Evolutionary conservation across 2,888 invertebrate species (phyloP).

Genomic region (Drosophila kokeensis): DNA sequence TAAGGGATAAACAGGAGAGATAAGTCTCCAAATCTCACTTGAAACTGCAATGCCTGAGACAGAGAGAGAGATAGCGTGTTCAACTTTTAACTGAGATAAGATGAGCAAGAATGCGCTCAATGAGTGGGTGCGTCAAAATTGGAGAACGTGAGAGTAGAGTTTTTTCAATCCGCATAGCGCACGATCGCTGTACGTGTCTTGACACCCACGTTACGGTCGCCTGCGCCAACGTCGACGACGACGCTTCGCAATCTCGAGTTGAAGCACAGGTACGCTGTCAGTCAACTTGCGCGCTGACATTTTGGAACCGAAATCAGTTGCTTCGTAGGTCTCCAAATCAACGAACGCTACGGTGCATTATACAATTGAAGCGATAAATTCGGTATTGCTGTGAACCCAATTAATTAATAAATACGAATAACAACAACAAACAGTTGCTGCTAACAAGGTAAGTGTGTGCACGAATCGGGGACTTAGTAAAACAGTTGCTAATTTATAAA

Average conservation of each 20-base stretch:
- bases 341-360: slow-evolving; percentile 61
- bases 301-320: slow-evolving; percentile 64
- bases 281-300: slow-evolving; percentile 60
- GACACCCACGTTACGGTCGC: slow-evolving; percentile 28
- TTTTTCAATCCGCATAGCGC: slow-evolving; percentile 4
- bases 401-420: slow-evolving; percentile 48
- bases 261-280: slow-evolving; percentile 51
- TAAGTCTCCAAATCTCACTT: slow-evolving; percentile 1
- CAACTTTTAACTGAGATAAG: background rate
- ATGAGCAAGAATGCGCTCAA: slow-evolving; percentile 3
- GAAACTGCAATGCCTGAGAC: background rate
- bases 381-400: slow-evolving; percentile 19
- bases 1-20: slow-evolving; percentile 1
- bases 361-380: slow-evolving; percentile 24
- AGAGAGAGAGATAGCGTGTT: background rate
- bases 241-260: slow-evolving; percentile 24
- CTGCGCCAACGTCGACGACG: slow-evolving; percentile 17
- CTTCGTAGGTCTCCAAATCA: slow-evolving; percentile 58
- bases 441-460: slow-evolving; percentile 67
- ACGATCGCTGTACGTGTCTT: slow-evolving; percentile 55
- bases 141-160: background rate
- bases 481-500: background rate
- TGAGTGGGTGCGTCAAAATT: slow-evolving; percentile 4
- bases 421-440: slow-evolving; percentile 43
- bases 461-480: slow-evolving; percentile 6